Conservation (phyloP, 1,140 invertebrate genomes). For the Hypothenemus hampei region DNA sequence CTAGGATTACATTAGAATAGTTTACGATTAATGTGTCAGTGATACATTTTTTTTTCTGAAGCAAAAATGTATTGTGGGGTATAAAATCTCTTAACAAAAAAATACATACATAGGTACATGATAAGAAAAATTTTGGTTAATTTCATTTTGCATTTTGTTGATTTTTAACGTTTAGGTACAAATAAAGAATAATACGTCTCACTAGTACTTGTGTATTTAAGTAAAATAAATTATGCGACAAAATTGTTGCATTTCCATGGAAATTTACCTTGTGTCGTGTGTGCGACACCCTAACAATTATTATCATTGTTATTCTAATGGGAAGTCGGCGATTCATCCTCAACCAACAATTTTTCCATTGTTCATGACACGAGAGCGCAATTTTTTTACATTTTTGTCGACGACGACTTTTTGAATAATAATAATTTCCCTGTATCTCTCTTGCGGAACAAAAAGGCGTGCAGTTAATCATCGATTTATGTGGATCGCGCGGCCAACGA, state of each 20-base stretch:
- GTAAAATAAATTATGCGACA: too few species aligned
- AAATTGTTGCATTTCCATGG: slow-evolving; percentile 23
- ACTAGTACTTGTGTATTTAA: too few species aligned
- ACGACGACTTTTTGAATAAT: neutral
- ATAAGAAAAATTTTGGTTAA: too few species aligned
- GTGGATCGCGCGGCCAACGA: neutral
- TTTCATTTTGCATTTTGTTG: too few species aligned
- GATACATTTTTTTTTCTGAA: too few species aligned
- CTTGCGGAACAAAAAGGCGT: neutral
- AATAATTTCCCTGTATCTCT: neutral
- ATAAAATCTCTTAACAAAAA: too few species aligned
- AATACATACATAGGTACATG: too few species aligned
- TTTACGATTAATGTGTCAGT: too few species aligned
- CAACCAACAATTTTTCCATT: neutral
- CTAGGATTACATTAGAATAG: too few species aligned
- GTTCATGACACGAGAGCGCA: slow-evolving; percentile 15
- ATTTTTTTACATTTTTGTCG: slow-evolving; percentile 5
- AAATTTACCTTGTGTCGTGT: slow-evolving; percentile 14
- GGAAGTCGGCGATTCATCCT: slow-evolving; percentile 15
- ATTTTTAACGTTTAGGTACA: too few species aligned
- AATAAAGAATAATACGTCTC: too few species aligned
- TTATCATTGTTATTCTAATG: slow-evolving; percentile 6
- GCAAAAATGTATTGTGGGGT: too few species aligned
- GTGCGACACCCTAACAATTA: slow-evolving; percentile 5
- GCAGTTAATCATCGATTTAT: slow-evolving; percentile 11